Percentiles rank a stretch among this genome's conserved stretches.
Evolutionary conservation across 2,797 vertebrate genomes (phyloP).

Genomic region (Sebastes glaucus): DNA sequence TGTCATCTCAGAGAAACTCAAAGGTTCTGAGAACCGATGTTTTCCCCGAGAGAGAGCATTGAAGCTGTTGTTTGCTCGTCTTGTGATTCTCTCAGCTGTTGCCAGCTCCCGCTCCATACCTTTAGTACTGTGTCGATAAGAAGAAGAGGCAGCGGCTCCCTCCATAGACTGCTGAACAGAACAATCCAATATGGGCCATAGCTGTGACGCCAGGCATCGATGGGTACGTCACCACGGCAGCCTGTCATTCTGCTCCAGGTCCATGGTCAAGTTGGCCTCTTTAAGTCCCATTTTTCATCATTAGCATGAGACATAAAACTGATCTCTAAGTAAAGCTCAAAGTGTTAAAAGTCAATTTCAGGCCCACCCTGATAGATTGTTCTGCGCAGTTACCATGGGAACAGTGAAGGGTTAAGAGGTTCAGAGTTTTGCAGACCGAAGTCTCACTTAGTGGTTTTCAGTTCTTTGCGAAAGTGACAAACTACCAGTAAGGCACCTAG

Average conservation of each 20-base stretch:
- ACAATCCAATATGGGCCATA: constrained; percentile 74
- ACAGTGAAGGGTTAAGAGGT: constrained; percentile 56
- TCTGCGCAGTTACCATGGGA: constrained; percentile 47
- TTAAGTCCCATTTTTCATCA: constrained; percentile 79
- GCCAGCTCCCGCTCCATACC: constrained; percentile 58
- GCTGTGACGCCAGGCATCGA: constrained; percentile 64
- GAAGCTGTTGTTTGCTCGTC: constrained; percentile 32
- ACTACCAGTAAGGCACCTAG: background rate
- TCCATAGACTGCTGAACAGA: constrained; percentile 71
- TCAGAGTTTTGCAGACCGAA: constrained; percentile 28
- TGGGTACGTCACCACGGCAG: constrained; percentile 29
- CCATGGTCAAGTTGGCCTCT: constrained; percentile 52
- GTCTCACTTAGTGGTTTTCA: constrained; percentile 29
- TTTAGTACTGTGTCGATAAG: constrained; percentile 63
- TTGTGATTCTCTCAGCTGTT: constrained; percentile 52
- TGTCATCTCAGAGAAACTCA: constrained; percentile 53
- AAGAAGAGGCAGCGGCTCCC: constrained; percentile 58
- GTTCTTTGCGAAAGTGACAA: constrained; percentile 20
- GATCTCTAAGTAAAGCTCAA: constrained; percentile 73
- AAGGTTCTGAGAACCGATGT: constrained; percentile 35
- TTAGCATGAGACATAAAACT: constrained; percentile 76
- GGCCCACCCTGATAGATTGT: constrained; percentile 46
- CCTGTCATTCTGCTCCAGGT: constrained; percentile 54
- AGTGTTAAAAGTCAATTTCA: constrained; percentile 67
- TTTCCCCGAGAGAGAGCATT: constrained; percentile 13